phyloP scores from a whole-genome alignment of 2,797 vertebrate genomes.

The Pyrocephalus nanus region DNA sequence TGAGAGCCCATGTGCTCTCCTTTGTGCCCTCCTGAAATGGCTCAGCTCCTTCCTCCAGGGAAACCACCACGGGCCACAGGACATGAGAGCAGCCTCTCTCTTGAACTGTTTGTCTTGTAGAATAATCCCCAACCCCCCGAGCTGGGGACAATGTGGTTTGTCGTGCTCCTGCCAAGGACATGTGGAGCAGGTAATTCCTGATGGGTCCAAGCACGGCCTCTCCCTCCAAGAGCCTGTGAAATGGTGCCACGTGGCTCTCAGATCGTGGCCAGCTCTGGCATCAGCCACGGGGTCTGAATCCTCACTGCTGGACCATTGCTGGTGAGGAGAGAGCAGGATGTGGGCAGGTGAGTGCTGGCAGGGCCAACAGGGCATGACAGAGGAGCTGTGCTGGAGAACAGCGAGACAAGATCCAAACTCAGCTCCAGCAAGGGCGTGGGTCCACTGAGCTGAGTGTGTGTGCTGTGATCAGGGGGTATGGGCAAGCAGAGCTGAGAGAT shows the following conservation, averaged over 20 bases:
- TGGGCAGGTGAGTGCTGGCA: background rate
- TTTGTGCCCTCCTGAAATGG: background rate
- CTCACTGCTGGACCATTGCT: background rate
- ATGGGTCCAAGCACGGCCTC: background rate
- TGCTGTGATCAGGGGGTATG: background rate
- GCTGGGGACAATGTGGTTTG: background rate
- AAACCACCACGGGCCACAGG: rapidly evolving
- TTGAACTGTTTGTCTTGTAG: background rate
- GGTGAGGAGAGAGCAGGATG: background rate
- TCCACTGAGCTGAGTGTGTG: background rate
- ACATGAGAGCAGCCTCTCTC: background rate
- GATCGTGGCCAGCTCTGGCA: background rate
- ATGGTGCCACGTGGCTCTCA: background rate
- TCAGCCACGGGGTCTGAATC: background rate
- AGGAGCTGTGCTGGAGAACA: background rate
- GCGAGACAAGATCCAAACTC: background rate
- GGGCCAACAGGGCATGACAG: background rate
- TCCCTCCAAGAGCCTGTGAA: background rate
- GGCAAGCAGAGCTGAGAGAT: background rate
- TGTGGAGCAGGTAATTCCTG: background rate
- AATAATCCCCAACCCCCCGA: background rate
- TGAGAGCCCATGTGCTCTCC: background rate
- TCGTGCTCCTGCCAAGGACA: background rate
- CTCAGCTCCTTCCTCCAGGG: background rate
- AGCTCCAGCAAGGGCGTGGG: background rate